Evolutionary conservation across 2,797 vertebrate species (phyloP).

Genomic region (Darevskia mixta): DNA sequence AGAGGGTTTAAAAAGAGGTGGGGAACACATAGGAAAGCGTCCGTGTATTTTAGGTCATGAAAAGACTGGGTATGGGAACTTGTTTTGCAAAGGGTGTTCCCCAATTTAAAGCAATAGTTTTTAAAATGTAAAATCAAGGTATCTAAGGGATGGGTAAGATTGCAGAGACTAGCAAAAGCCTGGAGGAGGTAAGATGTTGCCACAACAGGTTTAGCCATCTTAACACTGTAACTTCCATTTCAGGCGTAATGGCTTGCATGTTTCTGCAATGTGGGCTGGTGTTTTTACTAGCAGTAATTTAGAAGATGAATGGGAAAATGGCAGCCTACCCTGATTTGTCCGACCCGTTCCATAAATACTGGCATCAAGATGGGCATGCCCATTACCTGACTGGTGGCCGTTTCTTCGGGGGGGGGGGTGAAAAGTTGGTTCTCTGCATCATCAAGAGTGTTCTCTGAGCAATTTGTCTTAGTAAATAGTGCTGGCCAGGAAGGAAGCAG

Average conservation of each 20-base stretch:
- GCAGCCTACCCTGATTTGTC: not conserved
- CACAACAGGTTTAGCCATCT: not conserved
- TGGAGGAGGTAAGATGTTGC: not conserved
- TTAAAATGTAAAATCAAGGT: not conserved
- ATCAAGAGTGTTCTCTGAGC: not conserved
- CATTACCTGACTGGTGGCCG: not conserved
- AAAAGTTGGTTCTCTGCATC: not conserved
- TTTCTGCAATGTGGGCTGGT: not conserved
- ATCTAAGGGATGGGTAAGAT: not conserved
- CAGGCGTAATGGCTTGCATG: not conserved
- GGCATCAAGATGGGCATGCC: not conserved
- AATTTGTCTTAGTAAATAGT: not conserved
- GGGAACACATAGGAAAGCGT: not conserved
- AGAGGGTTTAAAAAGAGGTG: not conserved
- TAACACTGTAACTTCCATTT: not conserved
- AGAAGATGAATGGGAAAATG: not conserved
- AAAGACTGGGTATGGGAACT: not conserved
- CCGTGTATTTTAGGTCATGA: not conserved
- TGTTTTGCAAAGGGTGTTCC: not conserved
- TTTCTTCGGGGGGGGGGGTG: not conserved
- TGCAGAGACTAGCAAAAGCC: not conserved
- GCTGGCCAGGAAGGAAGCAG: not conserved
- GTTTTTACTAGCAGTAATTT: not conserved
- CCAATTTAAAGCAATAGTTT: not conserved
- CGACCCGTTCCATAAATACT: not conserved